Base-by-base conservation (phyloP, 2,888 invertebrate genomes). In the Portevinia maculata region DNA sequence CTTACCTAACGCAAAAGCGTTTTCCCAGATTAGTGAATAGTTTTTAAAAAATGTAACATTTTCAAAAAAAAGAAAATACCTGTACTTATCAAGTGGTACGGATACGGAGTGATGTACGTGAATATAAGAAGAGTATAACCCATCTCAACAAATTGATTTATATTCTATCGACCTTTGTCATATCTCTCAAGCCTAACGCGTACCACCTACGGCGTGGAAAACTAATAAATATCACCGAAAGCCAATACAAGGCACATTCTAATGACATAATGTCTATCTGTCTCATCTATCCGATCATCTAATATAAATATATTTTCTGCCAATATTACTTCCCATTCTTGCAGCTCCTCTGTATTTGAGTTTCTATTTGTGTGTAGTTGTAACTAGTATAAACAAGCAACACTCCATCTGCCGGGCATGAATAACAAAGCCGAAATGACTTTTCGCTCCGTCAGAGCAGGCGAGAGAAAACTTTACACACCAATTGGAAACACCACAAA, bases 161-260 rank as follows among this genome's bases (percentile, higher is more conserved):
- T 62, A 71, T 74, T 62, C 13, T 11, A 39, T 64, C 19, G 46
- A 50, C 50, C 53, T 37, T n/a, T 64, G 19, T 53, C 28, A 15
- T 53, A n/a, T 28, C 30, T 15, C 32, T 19, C n/a, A 8, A 11
- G 21, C 41, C 24, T 24, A 44, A 24, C 52, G 17, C 52, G 5
- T 24, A 81, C 81, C 64, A 64, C 57, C 81, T 44, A 73, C 53
- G 59, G 74, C 79, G 64, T 41, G 39, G 52, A 55, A 73, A 85
- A 71, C 67, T 75, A 85, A 85, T 85, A 85, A 85, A 85, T 85
- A 79, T 85, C 67, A 70, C 65, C 67, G 46, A 83, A 79, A 83
- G 62, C 83, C 79, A 85, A 85, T 85, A 79, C 83, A 52, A 83
- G 78, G 62, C 83, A 71, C 55, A 62, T 76, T 46, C 17, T 55